Base-by-base conservation (phyloP, 2,888 invertebrate genomes). In the Cerceris ruficornis region DNA sequence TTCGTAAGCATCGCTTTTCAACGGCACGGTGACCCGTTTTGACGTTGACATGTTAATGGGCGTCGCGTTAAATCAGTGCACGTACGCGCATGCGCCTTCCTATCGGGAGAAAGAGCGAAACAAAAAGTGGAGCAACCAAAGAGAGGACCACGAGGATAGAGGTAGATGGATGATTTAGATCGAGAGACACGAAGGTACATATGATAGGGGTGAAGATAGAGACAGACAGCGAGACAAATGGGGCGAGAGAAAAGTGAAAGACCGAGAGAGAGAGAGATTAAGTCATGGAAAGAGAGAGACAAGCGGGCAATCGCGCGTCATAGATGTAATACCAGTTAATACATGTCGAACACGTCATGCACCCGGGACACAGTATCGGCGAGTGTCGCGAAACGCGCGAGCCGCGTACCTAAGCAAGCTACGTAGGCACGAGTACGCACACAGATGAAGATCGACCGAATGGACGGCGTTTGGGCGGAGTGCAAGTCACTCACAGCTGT, bases 401-500 rank as follows among this genome's bases (percentile, higher is more conserved):
- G 54, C 8, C 57, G 65, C 58, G 17, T 55, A 49, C 55, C 50
- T 50, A 11, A n/a, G 9, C 41, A 55, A 61, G 60, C 43, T 54
- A 61, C 39, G 46, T 15, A 2, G 7, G 69, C 67, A 65, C 59
- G 68, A 72, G 69, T 70, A 14, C 54, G 54, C 62, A 57, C 43
- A 50, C 57, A 59, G 39, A 8, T 7, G 65, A 69, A 60, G 54
- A 60, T 57, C 15, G 78, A 72, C 52, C 75, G 81, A 81, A 81
- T 77, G 79, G 83, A 82, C 86, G 82, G 58, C 77, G 77, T 82
- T 75, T 86, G 85, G 85, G 86, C 85, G 84, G 85, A 62, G 86
- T 79, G 46, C 77, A 81, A 88, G 88, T 90, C 90, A 90, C 88
- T 86, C 88, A 86, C 89, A 90, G 88, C 88, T 90, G 89, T 88